Evolutionary conservation across 2,888 invertebrate species (phyloP).

Genomic region (Ichneumoninae sp.): DNA sequence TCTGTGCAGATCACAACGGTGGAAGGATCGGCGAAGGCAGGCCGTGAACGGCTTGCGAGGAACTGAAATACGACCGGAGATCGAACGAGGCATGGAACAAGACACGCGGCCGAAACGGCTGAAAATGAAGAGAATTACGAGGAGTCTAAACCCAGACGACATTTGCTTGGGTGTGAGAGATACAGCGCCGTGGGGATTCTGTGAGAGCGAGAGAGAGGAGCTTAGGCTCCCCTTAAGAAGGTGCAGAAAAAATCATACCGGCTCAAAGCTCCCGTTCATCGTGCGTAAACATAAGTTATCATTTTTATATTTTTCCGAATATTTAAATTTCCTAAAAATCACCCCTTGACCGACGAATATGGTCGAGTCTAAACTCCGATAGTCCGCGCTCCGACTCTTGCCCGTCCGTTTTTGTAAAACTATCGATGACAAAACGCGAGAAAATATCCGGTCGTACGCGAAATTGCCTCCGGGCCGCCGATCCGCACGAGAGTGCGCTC

Average conservation of each 20-base stretch:
- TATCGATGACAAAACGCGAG: neutral
- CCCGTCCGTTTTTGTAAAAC: neutral
- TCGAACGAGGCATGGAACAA: neutral
- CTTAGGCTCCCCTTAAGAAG: neutral
- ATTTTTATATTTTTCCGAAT: too few species aligned
- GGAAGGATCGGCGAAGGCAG: neutral
- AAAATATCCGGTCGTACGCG: too few species aligned
- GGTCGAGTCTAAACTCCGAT: neutral
- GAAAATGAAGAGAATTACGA: neutral
- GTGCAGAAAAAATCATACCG: too few species aligned
- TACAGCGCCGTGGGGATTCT: too few species aligned
- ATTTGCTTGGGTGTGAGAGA: too few species aligned
- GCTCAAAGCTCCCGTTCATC: too few species aligned
- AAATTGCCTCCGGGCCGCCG: too few species aligned
- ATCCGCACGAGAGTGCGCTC: too few species aligned
- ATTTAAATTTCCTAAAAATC: neutral
- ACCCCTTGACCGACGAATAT: neutral
- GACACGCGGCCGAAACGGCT: constrained; percentile 1
- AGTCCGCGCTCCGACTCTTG: neutral
- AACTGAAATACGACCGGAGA: neutral
- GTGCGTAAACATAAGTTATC: too few species aligned
- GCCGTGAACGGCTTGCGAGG: neutral
- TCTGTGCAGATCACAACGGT: neutral
- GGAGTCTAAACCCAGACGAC: too few species aligned
- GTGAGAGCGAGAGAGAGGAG: too few species aligned